These are phyloP conservation scores for Tortricodes alternella DNA, from an alignment of 2,888 invertebrate genomes.

Conservation along the genomic window DNA sequence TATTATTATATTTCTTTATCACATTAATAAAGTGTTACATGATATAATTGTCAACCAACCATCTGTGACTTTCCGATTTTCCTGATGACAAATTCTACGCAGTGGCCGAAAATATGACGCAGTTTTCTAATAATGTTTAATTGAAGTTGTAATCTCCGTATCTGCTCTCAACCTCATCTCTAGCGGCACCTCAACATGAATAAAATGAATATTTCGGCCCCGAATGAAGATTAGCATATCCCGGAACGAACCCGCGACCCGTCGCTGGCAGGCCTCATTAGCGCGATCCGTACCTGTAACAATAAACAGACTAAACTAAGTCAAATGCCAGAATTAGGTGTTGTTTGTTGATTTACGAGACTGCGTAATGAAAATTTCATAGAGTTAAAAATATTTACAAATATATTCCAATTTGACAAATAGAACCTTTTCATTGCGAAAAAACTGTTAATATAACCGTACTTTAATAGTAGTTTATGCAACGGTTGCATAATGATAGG, in stretches of 20 bases:
- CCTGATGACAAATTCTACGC: too few relatives aligned
- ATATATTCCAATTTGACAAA: too few relatives aligned
- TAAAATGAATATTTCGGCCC: constrained; percentile 45
- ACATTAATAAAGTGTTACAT: too few relatives aligned
- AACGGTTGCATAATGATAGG: too few relatives aligned
- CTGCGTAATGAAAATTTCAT: background rate
- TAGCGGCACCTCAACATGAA: constrained; percentile 35
- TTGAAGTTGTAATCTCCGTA: background rate
- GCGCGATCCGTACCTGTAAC: constrained; percentile 43
- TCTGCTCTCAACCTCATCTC: constrained; percentile 14
- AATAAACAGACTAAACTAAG: constrained; percentile 41
- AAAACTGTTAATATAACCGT: too few relatives aligned
- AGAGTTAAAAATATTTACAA: background rate
- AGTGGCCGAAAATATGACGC: too few relatives aligned
- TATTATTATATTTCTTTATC: too few relatives aligned
- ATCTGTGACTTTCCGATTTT: too few relatives aligned
- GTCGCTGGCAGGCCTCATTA: constrained; percentile 20
- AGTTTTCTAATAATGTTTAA: too few relatives aligned
- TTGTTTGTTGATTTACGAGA: background rate
- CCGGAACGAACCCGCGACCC: constrained; percentile 20
- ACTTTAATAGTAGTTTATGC: too few relatives aligned
- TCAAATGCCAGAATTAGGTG: background rate
- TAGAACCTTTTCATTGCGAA: too few relatives aligned
- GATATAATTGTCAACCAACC: too few relatives aligned
- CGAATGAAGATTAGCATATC: constrained; percentile 42